These are phyloP conservation scores for Prosopocoilus inquinatus DNA, from an alignment of 2,888 invertebrate genomes.

Conservation along the genomic window DNA sequence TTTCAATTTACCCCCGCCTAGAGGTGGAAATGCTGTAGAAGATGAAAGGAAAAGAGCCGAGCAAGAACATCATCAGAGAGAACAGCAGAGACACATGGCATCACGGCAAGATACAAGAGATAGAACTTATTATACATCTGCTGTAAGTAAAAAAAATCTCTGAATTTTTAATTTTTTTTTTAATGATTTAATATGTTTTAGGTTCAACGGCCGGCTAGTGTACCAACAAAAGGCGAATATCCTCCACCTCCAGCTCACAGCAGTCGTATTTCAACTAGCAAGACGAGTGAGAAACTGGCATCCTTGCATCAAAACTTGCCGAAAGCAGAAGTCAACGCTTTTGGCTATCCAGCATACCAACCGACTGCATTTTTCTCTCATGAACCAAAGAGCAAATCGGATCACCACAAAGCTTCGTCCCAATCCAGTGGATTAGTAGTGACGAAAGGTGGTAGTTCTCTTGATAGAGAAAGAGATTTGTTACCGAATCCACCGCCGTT, in stretches of 20 bases:
- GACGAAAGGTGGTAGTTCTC: conserved; percentile 45
- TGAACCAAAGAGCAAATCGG: conserved; percentile 62
- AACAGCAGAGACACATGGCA: conserved; percentile 44
- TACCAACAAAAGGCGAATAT: conserved; percentile 50
- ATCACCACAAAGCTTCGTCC: conserved; percentile 47
- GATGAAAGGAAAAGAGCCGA: conserved; percentile 47
- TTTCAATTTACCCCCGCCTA: conserved; percentile 40
- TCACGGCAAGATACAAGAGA: conserved; percentile 42
- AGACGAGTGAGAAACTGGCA: conserved; percentile 40
- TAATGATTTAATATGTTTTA: conserved; percentile 21
- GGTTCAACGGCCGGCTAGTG: conserved; percentile 45
- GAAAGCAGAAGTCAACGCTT: conserved; percentile 69
- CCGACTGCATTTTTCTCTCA: conserved; percentile 49
- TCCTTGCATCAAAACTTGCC: conserved; percentile 44
- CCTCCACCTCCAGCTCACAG: conserved; percentile 51
- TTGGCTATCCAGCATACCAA: conserved; percentile 63
- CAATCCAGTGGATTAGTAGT: conserved; percentile 41
- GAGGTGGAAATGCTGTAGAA: conserved; percentile 37
- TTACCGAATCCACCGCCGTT: conserved; percentile 68
- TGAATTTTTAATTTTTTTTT: conserved; percentile 10
- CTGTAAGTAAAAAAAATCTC: conserved; percentile 27
- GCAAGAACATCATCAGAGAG: conserved; percentile 46
- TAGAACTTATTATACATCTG: conserved; percentile 38
- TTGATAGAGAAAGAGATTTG: conserved; percentile 42
- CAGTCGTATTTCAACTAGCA: conserved; percentile 39